A percentile compares a stretch with the other conserved stretches of the same genome.
Evolutionary conservation across 2,113 vertebrate genomes (phyloP).

Genomic region (Cololabis saira): DNA sequence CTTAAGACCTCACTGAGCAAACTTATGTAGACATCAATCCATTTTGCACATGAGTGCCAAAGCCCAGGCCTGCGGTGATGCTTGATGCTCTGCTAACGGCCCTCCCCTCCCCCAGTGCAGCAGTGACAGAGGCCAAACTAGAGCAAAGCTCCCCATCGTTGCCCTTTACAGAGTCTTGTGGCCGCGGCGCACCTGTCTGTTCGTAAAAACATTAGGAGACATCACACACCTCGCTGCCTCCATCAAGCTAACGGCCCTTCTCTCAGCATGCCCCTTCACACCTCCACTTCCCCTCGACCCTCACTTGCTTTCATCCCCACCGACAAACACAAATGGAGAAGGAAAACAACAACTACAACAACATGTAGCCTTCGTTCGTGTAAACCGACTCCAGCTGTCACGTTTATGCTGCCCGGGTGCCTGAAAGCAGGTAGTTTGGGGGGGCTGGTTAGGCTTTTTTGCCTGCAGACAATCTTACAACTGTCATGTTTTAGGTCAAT

Average conservation of each 20-base stretch:
- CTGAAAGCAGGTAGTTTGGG: constrained; percentile 30
- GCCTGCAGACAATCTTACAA: not conserved
- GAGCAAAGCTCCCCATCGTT: constrained; percentile 46
- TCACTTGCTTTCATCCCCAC: constrained; percentile 59
- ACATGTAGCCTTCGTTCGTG: constrained; percentile 43
- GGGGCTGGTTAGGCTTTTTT: not conserved
- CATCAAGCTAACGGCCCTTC: constrained; percentile 54
- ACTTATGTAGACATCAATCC: constrained; percentile 53
- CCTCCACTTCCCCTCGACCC: constrained; percentile 78
- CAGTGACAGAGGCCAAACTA: constrained; percentile 17
- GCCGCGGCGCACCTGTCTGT: constrained; percentile 70
- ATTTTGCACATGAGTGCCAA: constrained; percentile 61
- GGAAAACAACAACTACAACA: constrained; percentile 82
- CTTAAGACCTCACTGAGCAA: constrained; percentile 52
- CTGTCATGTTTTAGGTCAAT: not conserved
- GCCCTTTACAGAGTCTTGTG: constrained; percentile 42
- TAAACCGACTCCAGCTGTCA: constrained; percentile 57
- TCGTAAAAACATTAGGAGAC: constrained; percentile 79
- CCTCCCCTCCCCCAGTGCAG: not conserved
- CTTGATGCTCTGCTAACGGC: constrained; percentile 25
- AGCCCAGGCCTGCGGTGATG: constrained; percentile 22
- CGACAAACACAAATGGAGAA: constrained; percentile 67
- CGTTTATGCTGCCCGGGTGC: constrained; percentile 6
- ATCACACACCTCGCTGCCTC: constrained; percentile 45
- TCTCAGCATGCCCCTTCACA: constrained; percentile 61